phyloP scores from a whole-genome alignment of 2,113 vertebrate species.

The Lamprotornis superbus region DNA sequence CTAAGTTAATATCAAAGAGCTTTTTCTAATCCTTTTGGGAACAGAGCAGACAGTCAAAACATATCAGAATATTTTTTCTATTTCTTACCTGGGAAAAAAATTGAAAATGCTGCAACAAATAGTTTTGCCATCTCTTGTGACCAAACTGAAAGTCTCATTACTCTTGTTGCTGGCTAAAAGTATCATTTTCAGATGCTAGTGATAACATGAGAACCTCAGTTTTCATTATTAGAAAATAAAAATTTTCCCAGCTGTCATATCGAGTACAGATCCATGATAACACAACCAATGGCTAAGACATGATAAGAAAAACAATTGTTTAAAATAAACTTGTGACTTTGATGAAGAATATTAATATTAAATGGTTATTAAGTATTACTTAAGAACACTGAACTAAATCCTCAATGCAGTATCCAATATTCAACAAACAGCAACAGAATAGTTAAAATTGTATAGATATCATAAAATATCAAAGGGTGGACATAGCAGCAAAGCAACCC shows the following conservation, averaged over 20 bases:
- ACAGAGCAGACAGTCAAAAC: conserved; percentile 1
- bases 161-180: conserved; percentile 16
- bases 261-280: background rate
- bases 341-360: conserved; percentile 22
- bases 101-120: conserved; percentile 10
- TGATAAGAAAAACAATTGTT: background rate
- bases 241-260: background rate
- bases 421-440: background rate
- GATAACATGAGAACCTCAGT: background rate
- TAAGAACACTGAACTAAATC: background rate
- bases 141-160: conserved; percentile 25
- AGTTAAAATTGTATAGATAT: background rate
- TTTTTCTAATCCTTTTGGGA: conserved; percentile 10
- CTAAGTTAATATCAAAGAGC: background rate
- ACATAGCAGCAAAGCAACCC: background rate
- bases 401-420: background rate
- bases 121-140: conserved; percentile 21
- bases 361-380: background rate
- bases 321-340: conserved; percentile 10
- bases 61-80: conserved; percentile 21
- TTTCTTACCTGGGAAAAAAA: conserved; percentile 31
- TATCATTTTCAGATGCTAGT: background rate
- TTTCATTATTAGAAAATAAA: conserved; percentile 38
- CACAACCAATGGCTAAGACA: background rate
- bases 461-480: background rate